Evolutionary conservation across 2,888 invertebrate genomes (phyloP), one percentile per base, ranked within the genome.

Genomic region (Augiades crinisus): DNA sequence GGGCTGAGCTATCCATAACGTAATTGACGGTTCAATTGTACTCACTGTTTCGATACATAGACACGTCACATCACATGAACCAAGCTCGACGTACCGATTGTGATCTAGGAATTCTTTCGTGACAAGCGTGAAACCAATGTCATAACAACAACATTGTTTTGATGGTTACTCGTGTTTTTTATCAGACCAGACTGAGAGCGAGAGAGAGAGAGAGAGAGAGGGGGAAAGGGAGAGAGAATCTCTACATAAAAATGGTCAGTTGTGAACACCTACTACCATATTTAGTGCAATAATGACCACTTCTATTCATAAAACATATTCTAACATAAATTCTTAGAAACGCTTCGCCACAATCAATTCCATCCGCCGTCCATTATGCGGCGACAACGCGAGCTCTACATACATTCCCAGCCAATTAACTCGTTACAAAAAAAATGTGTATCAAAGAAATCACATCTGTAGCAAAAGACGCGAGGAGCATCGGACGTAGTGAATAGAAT

Each of bases 11-110:
- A 63, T 51, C 44, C 60, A 64, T 64, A 64, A 64, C 56, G 54
- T 34, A 62, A 72, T 68, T 75, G 70, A 69, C 60, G 60, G 68
- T 69, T 68, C 68, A 70, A 73, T 72, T 75, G 62, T 70, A 55
- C 43, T 53, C 50, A 22, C 24, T 36, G 43, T 50, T 50, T 19
- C 34, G 43, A 50, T 33, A 36, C 14, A 16, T 19, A 43, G 27
- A 43, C 36, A 13, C 36, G 43, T 50, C 50, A 12, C 27, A 19
- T 36, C 43, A 21, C 2, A 14, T 50, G 17, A 19, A 27, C 12
- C 19, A 10, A 13, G 12, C 16, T 10, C 34, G 43, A 41, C 17
- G 24, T 14, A 34, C 33, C 33, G 31, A 22, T 22, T 33, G 17
- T 22, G 43, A 34, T 50, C 50, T 50, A 43, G 50, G 50, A 34